Evolutionary conservation across 2,888 invertebrate genomes (phyloP).

Genomic region (Rotaria socialis): DNA sequence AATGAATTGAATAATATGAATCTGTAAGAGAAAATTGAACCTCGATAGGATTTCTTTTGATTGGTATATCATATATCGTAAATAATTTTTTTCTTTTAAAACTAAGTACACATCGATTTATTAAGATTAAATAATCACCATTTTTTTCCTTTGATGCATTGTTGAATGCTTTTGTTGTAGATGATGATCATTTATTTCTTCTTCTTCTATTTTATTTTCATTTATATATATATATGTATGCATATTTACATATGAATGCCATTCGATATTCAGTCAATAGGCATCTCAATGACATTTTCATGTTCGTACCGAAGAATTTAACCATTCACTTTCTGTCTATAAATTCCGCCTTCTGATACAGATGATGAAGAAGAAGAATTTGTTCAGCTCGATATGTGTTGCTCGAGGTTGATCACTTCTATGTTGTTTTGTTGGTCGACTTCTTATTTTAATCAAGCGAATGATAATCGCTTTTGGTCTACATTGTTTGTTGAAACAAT

Average conservation of each 20-base stretch:
- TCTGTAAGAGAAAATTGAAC: no score
- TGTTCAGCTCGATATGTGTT: background rate
- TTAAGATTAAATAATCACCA: background rate
- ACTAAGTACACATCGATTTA: no score
- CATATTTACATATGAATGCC: background rate
- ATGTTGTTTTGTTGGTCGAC: background rate
- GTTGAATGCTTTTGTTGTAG: background rate
- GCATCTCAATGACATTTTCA: background rate
- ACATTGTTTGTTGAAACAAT: background rate
- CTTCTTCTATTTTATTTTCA: background rate
- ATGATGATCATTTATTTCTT: background rate
- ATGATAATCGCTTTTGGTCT: constrained; percentile 1
- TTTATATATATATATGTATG: background rate
- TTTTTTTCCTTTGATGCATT: background rate
- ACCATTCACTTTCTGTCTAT: background rate
- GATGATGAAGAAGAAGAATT: background rate
- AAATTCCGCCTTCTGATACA: background rate
- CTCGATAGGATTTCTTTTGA: no score
- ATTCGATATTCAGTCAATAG: constrained; percentile 8
- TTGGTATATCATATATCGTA: no score
- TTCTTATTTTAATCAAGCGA: constrained; percentile 10
- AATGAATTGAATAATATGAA: no score
- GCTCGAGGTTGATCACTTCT: background rate
- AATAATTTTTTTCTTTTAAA: no score
- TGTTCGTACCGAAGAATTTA: background rate